phyloP scores from a whole-genome alignment of 2,113 vertebrate species.

The Leucopsar rothschildi region DNA sequence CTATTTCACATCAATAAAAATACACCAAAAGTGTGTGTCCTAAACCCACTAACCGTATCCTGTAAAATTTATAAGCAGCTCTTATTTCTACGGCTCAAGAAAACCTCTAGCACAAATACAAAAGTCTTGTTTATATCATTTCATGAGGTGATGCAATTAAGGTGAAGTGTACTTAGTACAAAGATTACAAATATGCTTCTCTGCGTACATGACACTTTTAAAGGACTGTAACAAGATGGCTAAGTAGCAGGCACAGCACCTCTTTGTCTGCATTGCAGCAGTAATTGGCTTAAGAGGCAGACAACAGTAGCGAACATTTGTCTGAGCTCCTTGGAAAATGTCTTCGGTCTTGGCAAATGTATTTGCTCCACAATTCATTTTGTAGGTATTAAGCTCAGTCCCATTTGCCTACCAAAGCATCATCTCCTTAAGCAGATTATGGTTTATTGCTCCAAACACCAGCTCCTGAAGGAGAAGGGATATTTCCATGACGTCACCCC shows the following conservation, averaged over 20 bases:
- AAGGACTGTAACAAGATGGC: constrained; percentile 38
- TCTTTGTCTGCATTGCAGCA: constrained; percentile 50
- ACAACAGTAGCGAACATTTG: neutral
- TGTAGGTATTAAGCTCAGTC: neutral
- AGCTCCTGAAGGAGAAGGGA: neutral
- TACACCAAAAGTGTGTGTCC: neutral
- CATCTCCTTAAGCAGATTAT: constrained; percentile 54
- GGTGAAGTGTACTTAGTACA: constrained; percentile 57
- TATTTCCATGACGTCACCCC: constrained; percentile 41
- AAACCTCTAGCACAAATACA: constrained; percentile 39
- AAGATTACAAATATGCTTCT: constrained; percentile 60
- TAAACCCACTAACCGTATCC: neutral
- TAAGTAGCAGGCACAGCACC: constrained; percentile 52
- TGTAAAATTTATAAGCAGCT: neutral
- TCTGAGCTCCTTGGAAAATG: constrained; percentile 44
- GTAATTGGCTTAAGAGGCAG: constrained; percentile 59
- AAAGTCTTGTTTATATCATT: constrained; percentile 51
- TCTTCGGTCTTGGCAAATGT: constrained; percentile 22
- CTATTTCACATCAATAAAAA: neutral
- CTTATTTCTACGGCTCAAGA: neutral
- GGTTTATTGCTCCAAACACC: constrained; percentile 7
- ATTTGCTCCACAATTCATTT: constrained; percentile 38
- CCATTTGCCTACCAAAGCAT: constrained; percentile 35
- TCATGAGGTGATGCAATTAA: constrained; percentile 56
- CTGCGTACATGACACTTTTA: constrained; percentile 44